phyloP scores from a whole-genome alignment of 2,113 vertebrate species.

The Gasterosteus nipponicus region DNA sequence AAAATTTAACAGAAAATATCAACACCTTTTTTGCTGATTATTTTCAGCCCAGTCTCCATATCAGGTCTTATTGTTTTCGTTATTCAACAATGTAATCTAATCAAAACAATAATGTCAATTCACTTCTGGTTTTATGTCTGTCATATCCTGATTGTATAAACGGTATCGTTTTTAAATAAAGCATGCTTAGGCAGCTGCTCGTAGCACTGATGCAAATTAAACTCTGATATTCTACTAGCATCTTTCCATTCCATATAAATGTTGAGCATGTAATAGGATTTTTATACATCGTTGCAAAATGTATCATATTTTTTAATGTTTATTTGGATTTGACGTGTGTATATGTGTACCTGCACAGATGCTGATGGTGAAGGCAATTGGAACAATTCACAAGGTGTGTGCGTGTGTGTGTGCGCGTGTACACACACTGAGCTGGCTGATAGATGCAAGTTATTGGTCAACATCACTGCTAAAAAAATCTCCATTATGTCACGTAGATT shows the following conservation, averaged over 20 bases:
- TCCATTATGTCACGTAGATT: constrained; percentile 72
- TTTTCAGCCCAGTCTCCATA: background rate
- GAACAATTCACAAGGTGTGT: constrained; percentile 78
- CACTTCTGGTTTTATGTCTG: constrained; percentile 39
- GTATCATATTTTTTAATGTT: constrained; percentile 16
- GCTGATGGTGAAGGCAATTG: constrained; percentile 84
- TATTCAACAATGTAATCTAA: constrained; percentile 21
- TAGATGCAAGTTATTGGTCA: constrained; percentile 25
- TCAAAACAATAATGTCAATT: constrained; percentile 16
- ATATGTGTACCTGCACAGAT: constrained; percentile 83
- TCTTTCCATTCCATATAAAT: constrained; percentile 16
- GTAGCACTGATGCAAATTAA: constrained; percentile 21
- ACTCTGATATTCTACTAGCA: constrained; percentile 12
- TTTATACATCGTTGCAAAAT: constrained; percentile 37
- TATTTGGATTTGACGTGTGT: constrained; percentile 69
- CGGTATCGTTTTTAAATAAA: constrained; percentile 61
- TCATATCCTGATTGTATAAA: constrained; percentile 37
- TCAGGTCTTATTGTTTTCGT: constrained; percentile 2
- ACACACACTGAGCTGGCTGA: constrained; percentile 31
- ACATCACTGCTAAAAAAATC: constrained; percentile 62
- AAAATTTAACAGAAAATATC: background rate
- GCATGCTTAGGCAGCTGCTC: constrained; percentile 21
- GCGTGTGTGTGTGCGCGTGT: constrained; percentile 25
- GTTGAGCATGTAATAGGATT: constrained; percentile 15
- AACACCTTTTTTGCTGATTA: background rate